Evolutionary conservation across 2,888 invertebrate genomes (phyloP).

Genomic region (Latrodectus hesperus): DNA sequence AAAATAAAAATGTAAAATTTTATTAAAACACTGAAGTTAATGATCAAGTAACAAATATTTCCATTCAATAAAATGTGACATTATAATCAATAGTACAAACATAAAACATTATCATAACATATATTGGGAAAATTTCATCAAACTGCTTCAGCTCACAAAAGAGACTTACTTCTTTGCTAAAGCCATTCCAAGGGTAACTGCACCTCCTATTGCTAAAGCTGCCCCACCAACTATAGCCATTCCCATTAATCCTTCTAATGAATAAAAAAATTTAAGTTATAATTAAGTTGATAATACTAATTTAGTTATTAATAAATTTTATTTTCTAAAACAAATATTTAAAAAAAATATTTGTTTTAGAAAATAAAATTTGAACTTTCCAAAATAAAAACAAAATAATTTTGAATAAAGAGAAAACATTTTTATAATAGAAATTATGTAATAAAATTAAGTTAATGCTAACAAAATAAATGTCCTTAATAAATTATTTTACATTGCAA

Average conservation of each 20-base stretch:
- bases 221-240: constrained; percentile 92
- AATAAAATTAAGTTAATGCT: background rate
- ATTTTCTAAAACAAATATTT: too few relatives aligned
- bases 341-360: too few relatives aligned
- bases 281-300: background rate
- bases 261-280: constrained; percentile 4
- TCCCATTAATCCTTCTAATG: constrained; percentile 85
- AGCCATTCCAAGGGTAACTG: constrained; percentile 87
- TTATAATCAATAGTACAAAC: background rate
- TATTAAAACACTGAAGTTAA: background rate
- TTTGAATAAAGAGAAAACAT: too few relatives aligned
- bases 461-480: background rate
- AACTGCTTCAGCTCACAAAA: too few relatives aligned
- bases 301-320: too few relatives aligned
- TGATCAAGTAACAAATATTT: background rate
- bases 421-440: too few relatives aligned
- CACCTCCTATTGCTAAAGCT: constrained; percentile 81
- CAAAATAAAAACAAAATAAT: too few relatives aligned
- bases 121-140: too few relatives aligned
- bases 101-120: background rate
- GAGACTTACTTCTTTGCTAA: constrained; percentile 76
- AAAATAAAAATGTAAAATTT: background rate
- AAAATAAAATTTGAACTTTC: too few relatives aligned
- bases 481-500: background rate
- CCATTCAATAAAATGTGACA: background rate